Evolutionary conservation across 2,113 vertebrate genomes (phyloP).

Genomic region (Balaenoptera acutorostrata): DNA sequence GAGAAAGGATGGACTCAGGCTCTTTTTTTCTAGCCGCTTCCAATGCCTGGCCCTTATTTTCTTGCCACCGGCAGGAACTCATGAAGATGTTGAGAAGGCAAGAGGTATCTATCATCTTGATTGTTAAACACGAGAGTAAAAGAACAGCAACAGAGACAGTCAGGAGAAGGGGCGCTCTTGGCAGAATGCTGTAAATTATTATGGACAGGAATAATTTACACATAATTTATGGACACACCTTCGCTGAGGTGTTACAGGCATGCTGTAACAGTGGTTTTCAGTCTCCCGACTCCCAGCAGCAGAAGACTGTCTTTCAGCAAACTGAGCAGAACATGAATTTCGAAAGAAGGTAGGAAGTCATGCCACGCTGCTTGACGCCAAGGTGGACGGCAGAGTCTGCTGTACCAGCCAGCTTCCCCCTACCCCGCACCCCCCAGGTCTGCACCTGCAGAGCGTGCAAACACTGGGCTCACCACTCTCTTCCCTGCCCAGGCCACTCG

Average conservation of each 20-base stretch:
- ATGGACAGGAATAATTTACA: too few relatives aligned
- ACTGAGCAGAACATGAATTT: not conserved
- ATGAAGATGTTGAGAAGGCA: not conserved
- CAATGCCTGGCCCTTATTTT: not conserved
- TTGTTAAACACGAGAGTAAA: not conserved
- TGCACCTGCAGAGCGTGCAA: not conserved
- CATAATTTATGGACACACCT: not conserved
- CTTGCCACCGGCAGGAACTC: not conserved
- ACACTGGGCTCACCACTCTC: not conserved
- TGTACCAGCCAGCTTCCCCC: not conserved
- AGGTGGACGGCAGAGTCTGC: fast-evolving
- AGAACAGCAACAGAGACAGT: not conserved
- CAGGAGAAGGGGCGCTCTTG: not conserved
- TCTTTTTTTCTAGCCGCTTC: not conserved
- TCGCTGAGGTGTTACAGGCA: not conserved
- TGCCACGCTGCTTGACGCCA: not conserved
- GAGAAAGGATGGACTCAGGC: not conserved
- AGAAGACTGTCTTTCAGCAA: not conserved
- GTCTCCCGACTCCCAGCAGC: not conserved
- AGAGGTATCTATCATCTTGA: not conserved
- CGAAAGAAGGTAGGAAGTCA: not conserved
- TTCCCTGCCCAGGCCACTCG: fast-evolving
- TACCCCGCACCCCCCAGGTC: not conserved
- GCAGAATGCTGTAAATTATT: not conserved
- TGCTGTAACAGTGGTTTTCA: not conserved